phyloP scores from a whole-genome alignment of 64 coral and sea anemone genomes.

The Platygyra sinensis region DNA sequence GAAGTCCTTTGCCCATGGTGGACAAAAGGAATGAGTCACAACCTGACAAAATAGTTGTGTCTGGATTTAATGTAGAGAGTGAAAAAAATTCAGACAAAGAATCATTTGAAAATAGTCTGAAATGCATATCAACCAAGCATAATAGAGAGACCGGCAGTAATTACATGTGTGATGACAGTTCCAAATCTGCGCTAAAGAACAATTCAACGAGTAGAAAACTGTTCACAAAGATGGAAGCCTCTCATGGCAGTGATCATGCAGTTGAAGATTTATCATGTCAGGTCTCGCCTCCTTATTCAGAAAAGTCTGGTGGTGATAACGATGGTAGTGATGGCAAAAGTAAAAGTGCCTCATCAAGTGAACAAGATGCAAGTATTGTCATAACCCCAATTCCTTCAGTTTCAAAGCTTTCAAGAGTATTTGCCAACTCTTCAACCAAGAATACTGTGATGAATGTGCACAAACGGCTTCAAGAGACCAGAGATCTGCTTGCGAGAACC shows the following conservation, averaged over 20 bases:
- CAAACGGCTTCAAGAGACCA: slow-evolving; percentile 77
- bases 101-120: neutral
- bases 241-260: neutral
- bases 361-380: slow-evolving; percentile 3
- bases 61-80: slow-evolving; percentile 7
- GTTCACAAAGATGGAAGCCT: neutral
- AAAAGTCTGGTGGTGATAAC: slow-evolving; percentile 49
- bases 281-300: neutral
- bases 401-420: slow-evolving; percentile 55
- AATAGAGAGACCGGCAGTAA: neutral
- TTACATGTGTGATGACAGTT: neutral
- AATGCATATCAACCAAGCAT: neutral
- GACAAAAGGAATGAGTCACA: neutral
- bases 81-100: slow-evolving; percentile 1
- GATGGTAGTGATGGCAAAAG: neutral
- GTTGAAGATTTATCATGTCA: neutral
- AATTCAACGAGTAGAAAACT: slow-evolving; percentile 9
- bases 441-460: slow-evolving; percentile 83
- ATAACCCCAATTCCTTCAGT: slow-evolving; percentile 46
- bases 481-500: slow-evolving; percentile 68
- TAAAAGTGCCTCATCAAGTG: neutral
- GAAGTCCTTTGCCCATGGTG: neutral
- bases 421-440: slow-evolving; percentile 73
- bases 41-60: neutral
- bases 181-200: neutral